Conservation (phyloP, 2,888 invertebrate genomes). For the Cataglyphis altisquamis region DNA sequence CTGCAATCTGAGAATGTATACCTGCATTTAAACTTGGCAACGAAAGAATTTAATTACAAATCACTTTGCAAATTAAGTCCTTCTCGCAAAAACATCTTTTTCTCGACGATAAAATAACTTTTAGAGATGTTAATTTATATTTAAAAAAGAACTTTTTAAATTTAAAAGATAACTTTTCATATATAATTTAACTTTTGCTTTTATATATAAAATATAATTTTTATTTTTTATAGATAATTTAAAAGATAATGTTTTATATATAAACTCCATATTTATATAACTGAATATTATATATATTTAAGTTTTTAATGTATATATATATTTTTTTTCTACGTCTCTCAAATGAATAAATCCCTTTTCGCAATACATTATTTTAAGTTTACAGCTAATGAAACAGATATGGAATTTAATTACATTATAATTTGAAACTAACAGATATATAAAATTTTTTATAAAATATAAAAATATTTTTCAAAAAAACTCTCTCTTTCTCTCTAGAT, state of each 20-base stretch:
- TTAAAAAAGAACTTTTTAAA: neutral
- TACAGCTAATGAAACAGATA: neutral
- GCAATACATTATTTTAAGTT: neutral
- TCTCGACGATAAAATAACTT: neutral
- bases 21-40: slow-evolving; percentile 28
- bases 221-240: too few species aligned
- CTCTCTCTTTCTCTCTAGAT: neutral
- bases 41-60: slow-evolving; percentile 35
- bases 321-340: neutral
- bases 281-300: neutral
- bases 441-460: neutral
- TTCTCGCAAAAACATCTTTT: neutral
- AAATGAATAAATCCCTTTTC: neutral
- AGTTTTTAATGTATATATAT: neutral
- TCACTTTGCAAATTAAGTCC: slow-evolving; percentile 1
- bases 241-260: too few species aligned
- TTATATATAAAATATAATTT: neutral
- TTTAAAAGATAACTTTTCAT: too few species aligned
- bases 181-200: neutral
- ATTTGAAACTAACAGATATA: neutral
- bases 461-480: neutral
- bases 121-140: neutral
- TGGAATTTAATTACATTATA: slow-evolving; percentile 12
- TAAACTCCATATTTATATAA: neutral
- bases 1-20: neutral